phyloP scores from a whole-genome alignment of 1,140 invertebrate genomes.

The Musca domestica region DNA sequence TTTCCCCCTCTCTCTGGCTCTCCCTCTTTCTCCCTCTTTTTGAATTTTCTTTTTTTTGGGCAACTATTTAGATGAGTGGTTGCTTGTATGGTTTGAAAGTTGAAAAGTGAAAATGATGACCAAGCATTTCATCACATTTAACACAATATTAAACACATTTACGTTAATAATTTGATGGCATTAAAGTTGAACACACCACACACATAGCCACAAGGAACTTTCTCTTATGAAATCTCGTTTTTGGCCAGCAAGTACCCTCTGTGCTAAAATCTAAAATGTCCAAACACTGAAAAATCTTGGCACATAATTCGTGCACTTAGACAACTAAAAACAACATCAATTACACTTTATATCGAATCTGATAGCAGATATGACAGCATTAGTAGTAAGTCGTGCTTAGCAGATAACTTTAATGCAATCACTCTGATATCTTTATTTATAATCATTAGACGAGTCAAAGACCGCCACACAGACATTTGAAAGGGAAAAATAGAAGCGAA shows the following conservation, averaged over 20 bases:
- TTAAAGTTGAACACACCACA: slow-evolving; percentile 1
- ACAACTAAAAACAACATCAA: too few species aligned
- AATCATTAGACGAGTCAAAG: slow-evolving; percentile 16
- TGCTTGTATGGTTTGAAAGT: too few species aligned
- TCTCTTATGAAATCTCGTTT: too few species aligned
- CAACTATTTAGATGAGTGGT: too few species aligned
- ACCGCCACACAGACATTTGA: neutral
- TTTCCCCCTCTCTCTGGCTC: neutral
- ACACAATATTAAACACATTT: slow-evolving; percentile 17
- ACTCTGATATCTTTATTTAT: slow-evolving; percentile 16
- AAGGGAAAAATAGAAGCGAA: slow-evolving; percentile 1
- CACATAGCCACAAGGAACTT: neutral
- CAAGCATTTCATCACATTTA: slow-evolving; percentile 17
- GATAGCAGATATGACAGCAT: too few species aligned
- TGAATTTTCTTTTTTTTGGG: too few species aligned
- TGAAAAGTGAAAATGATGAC: slow-evolving; percentile 19
- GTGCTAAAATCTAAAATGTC: too few species aligned
- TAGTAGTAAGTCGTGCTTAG: neutral
- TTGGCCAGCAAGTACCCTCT: too few species aligned
- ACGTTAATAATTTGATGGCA: slow-evolving; percentile 11
- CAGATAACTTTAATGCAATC: slow-evolving; percentile 16
- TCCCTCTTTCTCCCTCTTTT: too few species aligned
- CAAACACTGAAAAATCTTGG: too few species aligned
- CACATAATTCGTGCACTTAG: too few species aligned
- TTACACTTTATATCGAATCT: too few species aligned